A percentile compares a stretch with the other conserved stretches of the same genome.
These are phyloP conservation scores for Galaxias olidus DNA, from an alignment of 2,797 vertebrate species.

Conservation along the genomic window DNA sequence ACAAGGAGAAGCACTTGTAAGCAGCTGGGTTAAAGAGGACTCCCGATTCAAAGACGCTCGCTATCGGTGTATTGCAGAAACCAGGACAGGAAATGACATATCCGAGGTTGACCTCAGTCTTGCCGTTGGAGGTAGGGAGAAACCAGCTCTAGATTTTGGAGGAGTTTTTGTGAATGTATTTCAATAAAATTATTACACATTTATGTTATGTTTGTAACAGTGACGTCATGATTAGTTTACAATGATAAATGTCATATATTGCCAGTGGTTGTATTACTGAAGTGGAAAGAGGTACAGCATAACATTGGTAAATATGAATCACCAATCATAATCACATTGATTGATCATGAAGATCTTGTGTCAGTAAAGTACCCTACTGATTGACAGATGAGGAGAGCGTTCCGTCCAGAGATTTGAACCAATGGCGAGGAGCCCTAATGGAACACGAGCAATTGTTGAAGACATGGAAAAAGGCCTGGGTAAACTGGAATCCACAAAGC, in stretches of 20 bases:
- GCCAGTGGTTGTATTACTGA: background rate
- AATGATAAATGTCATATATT: background rate
- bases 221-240: background rate
- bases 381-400: constrained; percentile 74
- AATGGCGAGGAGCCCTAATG: constrained; percentile 81
- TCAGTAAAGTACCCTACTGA: constrained; percentile 58
- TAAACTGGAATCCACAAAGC: constrained; percentile 58
- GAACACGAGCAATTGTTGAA: constrained; percentile 86
- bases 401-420: constrained; percentile 78
- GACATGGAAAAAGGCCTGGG: constrained; percentile 88
- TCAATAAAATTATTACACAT: background rate
- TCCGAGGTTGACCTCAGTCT: constrained; percentile 78
- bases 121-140: constrained; percentile 67
- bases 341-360: background rate
- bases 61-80: constrained; percentile 83
- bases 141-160: background rate
- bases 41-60: constrained; percentile 74
- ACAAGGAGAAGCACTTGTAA: constrained; percentile 73
- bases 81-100: constrained; percentile 69
- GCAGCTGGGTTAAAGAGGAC: constrained; percentile 87
- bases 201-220: background rate
- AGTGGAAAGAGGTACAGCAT: background rate
- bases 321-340: background rate
- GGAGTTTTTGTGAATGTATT: background rate
- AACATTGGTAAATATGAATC: background rate